phyloP scores from a whole-genome alignment of 2,888 invertebrate species.

The Dione vanillae region DNA sequence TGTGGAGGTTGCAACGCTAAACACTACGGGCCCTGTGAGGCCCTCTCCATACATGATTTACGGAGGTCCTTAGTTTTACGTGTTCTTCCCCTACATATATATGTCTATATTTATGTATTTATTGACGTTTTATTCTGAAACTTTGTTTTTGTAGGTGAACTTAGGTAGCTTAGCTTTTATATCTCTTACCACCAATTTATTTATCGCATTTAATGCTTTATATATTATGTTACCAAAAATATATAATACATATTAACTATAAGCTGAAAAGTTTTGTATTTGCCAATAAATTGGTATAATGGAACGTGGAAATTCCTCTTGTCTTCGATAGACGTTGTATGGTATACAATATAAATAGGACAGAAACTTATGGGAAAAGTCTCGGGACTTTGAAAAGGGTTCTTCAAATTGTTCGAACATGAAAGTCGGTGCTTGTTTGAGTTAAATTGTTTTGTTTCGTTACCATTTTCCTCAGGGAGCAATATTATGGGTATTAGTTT shows the following conservation, averaged over 20 bases:
- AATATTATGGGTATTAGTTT: neutral
- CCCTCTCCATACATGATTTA: too few relatives aligned
- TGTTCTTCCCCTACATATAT: too few relatives aligned
- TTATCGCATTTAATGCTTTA: too few relatives aligned
- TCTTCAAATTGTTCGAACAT: neutral
- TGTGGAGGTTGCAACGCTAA: too few relatives aligned
- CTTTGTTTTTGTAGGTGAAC: too few relatives aligned
- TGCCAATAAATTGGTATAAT: neutral
- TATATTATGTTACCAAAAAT: too few relatives aligned
- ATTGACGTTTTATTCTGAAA: too few relatives aligned
- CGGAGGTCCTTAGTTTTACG: too few relatives aligned
- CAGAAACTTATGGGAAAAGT: conserved; percentile 14
- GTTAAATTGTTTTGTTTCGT: conserved; percentile 4
- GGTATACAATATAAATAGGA: neutral
- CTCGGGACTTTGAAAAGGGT: conserved; percentile 17
- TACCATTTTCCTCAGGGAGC: neutral
- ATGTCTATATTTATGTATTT: too few relatives aligned
- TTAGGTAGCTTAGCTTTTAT: too few relatives aligned
- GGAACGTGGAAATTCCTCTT: neutral
- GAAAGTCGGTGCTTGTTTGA: conserved; percentile 11
- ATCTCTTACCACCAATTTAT: too few relatives aligned
- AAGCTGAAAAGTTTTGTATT: neutral
- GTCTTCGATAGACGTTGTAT: neutral
- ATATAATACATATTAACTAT: neutral
- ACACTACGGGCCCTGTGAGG: too few relatives aligned